A percentile compares a stretch with the other conserved stretches of the same genome.
These are phyloP conservation scores for Notiomystis cincta DNA, from an alignment of 2,113 vertebrate genomes.

Conservation along the genomic window DNA sequence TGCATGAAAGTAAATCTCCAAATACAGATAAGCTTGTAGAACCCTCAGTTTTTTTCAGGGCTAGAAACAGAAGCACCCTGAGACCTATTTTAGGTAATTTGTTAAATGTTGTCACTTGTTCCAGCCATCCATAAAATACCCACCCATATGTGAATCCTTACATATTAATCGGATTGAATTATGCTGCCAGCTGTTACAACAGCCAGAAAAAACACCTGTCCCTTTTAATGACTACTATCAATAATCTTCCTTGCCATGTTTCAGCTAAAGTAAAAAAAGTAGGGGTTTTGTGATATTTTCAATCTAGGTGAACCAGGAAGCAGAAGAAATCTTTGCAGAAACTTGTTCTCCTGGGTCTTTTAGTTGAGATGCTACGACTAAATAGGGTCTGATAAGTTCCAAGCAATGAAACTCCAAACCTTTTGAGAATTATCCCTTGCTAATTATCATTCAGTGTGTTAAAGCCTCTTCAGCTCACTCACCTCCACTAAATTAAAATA, in stretches of 20 bases:
- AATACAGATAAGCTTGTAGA: not conserved
- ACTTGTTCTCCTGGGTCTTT: not conserved
- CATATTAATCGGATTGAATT: constrained; percentile 41
- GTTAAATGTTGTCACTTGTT: constrained; percentile 38
- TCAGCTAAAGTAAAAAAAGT: not conserved
- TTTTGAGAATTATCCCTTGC: not conserved
- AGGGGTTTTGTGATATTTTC: not conserved
- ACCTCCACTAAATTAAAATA: constrained; percentile 9
- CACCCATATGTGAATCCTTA: constrained; percentile 26
- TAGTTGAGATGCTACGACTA: accelerated
- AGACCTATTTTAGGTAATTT: constrained; percentile 16
- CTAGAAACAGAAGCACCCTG: not conserved
- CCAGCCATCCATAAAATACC: constrained; percentile 33
- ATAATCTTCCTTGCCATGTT: constrained; percentile 21
- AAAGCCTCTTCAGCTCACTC: not conserved
- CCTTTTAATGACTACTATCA: constrained; percentile 41
- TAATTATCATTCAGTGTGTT: not conserved
- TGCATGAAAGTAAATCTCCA: not conserved
- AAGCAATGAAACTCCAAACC: not conserved
- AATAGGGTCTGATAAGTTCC: not conserved
- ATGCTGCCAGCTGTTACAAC: constrained; percentile 46
- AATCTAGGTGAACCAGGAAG: not conserved
- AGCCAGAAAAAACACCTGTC: constrained; percentile 54
- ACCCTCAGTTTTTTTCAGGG: not conserved
- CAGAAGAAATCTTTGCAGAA: not conserved